Evolutionary conservation across 2,797 vertebrate genomes (phyloP), one percentile per base, ranked within the genome.

Genomic region (Phoxinus dragarum): DNA sequence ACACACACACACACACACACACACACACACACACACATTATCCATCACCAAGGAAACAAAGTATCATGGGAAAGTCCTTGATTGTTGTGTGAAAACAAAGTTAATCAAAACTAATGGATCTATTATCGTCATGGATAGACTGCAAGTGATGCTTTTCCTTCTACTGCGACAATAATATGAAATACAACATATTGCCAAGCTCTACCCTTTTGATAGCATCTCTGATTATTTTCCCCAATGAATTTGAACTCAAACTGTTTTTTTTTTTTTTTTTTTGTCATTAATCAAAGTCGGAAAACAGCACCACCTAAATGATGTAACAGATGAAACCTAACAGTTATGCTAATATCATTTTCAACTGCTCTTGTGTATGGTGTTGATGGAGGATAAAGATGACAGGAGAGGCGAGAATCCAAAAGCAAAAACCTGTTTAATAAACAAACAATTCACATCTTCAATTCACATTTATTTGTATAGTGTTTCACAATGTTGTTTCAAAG

Each of bases 1-100:
- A n/a, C n/a, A n/a, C n/a, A 47, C 44, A 42, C 40, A 42, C 83
- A 81, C 21, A 84, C 82, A 72, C 52, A 38, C 66, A 42, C 11
- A 56, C 27, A 56, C 47, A 77, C 47, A 59, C 12, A 44, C 42
- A 9, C 27, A 66, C 14, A 23, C 23, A 52, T 69, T 17, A 34
- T 42, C 34, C 42, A 66, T 80, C 42, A 85, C 68, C 67, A 80
- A 71, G 56, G 42, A 56, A 73, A 85, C 42, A 49, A 61, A 27
- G 27, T 61, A 44, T 80, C 76, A 59, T 19, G 21, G 40, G 52
- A 19, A 71, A 47, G 76, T 85, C 54, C 31, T 80, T 73, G 54
- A 73, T 52, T 80, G 42, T 66, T 38, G 47, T 73, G 23, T 31
- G 40, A 31, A 19, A 44, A 59, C 38, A 61, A 69, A 42, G 49